Evolutionary conservation across 2,797 vertebrate species (phyloP), one percentile per base, ranked within the genome.

Genomic region (Cossypha dichroa): DNA sequence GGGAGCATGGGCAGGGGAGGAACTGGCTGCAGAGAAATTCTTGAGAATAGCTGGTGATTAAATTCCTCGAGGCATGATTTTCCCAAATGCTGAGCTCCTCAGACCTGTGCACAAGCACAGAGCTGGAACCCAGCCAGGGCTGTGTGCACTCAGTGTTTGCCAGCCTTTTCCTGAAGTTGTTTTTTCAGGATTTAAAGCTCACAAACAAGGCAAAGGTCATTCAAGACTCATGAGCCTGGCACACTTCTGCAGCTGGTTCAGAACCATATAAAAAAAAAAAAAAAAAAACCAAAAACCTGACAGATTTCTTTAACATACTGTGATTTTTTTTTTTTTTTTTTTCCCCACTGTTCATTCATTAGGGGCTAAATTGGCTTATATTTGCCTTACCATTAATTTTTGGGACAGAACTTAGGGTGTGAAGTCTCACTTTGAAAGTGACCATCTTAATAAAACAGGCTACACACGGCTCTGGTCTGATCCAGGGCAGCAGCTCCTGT

Each of bases 101-200:
- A 75, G 78, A 46, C 34, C 21, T 74, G 64, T 22, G 31, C 62
- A 34, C 22, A 84, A 58, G 54, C 54, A 28, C 38, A 41, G 73
- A 74, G 23, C 49, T 36, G 45, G 28, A 41, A n/a, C 60, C 70
- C 86, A 76, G 12, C 45, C 1, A 0, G 1, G 36, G 33, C 63
- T 52, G 25, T 60, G 68, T 54, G 43, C 16, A 1, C 23, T 59
- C 68, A 7, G 36, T 21, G 22, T 64, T 90, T 87, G 75, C 68
- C 79, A 86, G 38, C 14, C 58, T 78, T 68, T 48, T 26, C 79
- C 77, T 90, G 16, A 41, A 41, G 68, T 21, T 66, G 19, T 81
- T 94, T 36, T 78, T 94, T 90, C 48, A 66, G 59, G 62, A 49
- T 52, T 55, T 93, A 64, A 93, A 51, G 58, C 62, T 46, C 58